Evolutionary conservation across 2,113 vertebrate genomes (phyloP), one percentile per base, ranked within the genome.

Genomic region (Scartelaos histophorus): DNA sequence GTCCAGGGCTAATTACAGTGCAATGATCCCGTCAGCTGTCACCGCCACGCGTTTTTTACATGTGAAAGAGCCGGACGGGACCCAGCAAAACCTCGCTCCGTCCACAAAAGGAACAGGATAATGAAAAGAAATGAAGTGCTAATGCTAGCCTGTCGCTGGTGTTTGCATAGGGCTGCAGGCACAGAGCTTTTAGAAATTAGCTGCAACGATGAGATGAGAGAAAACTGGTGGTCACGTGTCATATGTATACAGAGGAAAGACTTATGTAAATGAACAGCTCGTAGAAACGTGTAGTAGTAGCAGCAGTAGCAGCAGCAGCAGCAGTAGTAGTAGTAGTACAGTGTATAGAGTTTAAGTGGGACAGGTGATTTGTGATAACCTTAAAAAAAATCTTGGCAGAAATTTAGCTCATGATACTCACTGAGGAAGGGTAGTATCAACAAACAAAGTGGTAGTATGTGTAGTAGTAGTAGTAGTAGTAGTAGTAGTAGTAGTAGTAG

Each of bases 51-150:
- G 83, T 95, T 93, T 92, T 95, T 93, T 93, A 93, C 92, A 94
- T 95, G 93, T 92, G 93, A 96, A 94, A 93, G 91, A 93, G 92
- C 92, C 94, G 93, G 94, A 94, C 89, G 92, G 92, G 94, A 94
- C 94, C 94, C 76, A 70, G 5, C 1, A 81, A 80, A 86, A 81
- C 60, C 75, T 74, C 87, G 86, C 82, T 88, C 71, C 87, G 74
- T 77, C n/a, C 67, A 75, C 2, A 68, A 64, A 64, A 67, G 66
- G 70, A 1, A 12, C 64, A 69, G 68, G 56, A 67, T 34, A 68
- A 69, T 58, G 51, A 29, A 79, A 93, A 89, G 17, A 70, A 74
- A 71, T 43, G 69, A 69, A 69, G 73, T 74, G 90, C 92, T 94
- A 73, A 91, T 82, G 75, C 68, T 82, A 81, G 74, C 79, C 84